A percentile compares a stretch with the other conserved stretches of the same genome.
Conservation (phyloP, 1,140 invertebrate genomes). For the Conopomorpha cramerella region DNA sequence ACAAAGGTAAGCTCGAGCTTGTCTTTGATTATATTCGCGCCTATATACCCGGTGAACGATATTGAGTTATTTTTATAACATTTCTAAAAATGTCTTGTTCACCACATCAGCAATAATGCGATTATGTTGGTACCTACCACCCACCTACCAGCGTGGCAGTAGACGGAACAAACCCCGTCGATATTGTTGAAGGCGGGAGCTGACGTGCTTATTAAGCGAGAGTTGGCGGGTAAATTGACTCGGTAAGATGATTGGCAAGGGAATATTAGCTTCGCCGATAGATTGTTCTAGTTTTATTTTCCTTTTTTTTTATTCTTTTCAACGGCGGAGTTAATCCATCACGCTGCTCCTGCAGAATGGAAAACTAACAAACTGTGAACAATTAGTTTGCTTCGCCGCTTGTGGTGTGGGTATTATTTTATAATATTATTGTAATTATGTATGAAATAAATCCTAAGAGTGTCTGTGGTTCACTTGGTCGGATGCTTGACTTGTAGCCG, state of each 20-base stretch:
- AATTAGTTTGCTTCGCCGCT: neutral
- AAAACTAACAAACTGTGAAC: too few species aligned
- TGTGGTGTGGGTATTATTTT: neutral
- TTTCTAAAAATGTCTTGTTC: too few species aligned
- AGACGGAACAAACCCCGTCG: slow-evolving; percentile 5
- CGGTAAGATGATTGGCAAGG: slow-evolving; percentile 47
- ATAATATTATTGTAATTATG: neutral
- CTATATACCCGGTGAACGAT: too few species aligned
- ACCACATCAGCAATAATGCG: too few species aligned
- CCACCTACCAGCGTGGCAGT: neutral
- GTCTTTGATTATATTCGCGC: too few species aligned
- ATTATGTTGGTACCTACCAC: too few species aligned
- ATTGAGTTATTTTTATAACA: too few species aligned
- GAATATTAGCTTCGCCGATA: slow-evolving; percentile 34
- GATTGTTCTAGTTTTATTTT: slow-evolving; percentile 38
- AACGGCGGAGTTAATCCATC: slow-evolving; percentile 48
- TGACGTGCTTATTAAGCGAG: slow-evolving; percentile 50
- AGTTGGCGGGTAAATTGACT: slow-evolving; percentile 56
- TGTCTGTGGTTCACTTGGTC: neutral
- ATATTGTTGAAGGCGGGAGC: slow-evolving; percentile 22
- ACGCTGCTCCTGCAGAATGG: too few species aligned
- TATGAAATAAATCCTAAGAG: neutral
- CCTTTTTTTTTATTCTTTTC: slow-evolving; percentile 33
- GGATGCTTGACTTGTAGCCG: neutral
- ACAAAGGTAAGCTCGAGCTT: too few species aligned